These are phyloP conservation scores for Microctenopoma stevenorrisi DNA, from an alignment of 2,797 vertebrate species.

Conservation along the genomic window DNA sequence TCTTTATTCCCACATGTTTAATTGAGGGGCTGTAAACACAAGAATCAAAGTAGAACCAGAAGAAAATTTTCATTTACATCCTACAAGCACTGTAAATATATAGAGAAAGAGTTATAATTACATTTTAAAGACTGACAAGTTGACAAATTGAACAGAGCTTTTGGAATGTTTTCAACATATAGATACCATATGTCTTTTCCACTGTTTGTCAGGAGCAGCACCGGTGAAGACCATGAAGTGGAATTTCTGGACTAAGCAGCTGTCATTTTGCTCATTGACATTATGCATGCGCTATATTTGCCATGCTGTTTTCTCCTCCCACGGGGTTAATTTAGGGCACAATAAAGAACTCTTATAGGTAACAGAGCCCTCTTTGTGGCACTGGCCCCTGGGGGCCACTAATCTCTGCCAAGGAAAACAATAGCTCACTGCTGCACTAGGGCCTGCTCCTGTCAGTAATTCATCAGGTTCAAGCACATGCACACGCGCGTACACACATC, in stretches of 20 bases:
- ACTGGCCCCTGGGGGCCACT: constrained; percentile 90
- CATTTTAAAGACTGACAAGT: constrained; percentile 5
- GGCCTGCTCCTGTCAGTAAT: constrained; percentile 88
- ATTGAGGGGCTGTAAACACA: constrained; percentile 8
- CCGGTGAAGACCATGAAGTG: constrained; percentile 46
- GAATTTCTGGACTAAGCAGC: constrained; percentile 87
- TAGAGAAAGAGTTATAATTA: neutral
- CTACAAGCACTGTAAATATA: constrained; percentile 13
- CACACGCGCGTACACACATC: constrained; percentile 15
- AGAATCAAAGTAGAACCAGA: constrained; percentile 30
- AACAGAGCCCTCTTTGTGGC: constrained; percentile 97
- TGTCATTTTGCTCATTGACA: constrained; percentile 89
- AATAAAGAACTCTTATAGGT: constrained; percentile 92
- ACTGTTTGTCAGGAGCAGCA: constrained; percentile 3
- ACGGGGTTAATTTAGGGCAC: constrained; percentile 93
- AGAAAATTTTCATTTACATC: constrained; percentile 12
- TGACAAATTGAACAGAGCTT: constrained; percentile 1
- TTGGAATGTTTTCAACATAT: neutral
- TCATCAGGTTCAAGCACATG: constrained; percentile 79
- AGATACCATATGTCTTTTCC: constrained; percentile 19
- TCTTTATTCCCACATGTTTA: constrained; percentile 32
- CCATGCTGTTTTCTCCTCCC: constrained; percentile 86
- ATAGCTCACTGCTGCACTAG: constrained; percentile 88
- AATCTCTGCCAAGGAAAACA: constrained; percentile 95
- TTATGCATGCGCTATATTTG: constrained; percentile 92